Percentiles rank a stretch among this genome's conserved stretches.
Evolutionary conservation across 1,140 invertebrate species (phyloP).

Genomic region (Megalopta genalis): DNA sequence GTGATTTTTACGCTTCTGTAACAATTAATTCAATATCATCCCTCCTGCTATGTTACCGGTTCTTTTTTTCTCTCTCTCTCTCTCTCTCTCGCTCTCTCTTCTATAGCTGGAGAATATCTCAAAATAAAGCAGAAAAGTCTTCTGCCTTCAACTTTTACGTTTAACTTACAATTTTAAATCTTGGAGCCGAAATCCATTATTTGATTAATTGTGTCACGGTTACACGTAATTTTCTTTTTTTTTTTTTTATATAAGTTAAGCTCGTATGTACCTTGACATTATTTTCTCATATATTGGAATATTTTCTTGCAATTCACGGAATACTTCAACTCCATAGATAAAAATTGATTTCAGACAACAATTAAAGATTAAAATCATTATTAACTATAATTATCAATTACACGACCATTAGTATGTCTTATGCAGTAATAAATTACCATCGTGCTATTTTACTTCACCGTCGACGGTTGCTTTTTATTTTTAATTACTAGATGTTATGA

Average conservation of each 20-base stretch:
- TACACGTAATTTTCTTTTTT: slow-evolving; percentile 51
- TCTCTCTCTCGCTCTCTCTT: slow-evolving; percentile 22
- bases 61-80: slow-evolving; percentile 32
- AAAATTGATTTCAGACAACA: slow-evolving; percentile 79
- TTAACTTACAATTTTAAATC: slow-evolving; percentile 67
- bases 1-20: slow-evolving; percentile 78
- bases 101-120: slow-evolving; percentile 69
- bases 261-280: slow-evolving; percentile 64
- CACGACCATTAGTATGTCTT: slow-evolving; percentile 73
- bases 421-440: slow-evolving; percentile 72
- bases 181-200: slow-evolving; percentile 65
- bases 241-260: slow-evolving; percentile 57
- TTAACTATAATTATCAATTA: slow-evolving; percentile 78
- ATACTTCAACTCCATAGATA: slow-evolving; percentile 70
- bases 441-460: slow-evolving; percentile 69
- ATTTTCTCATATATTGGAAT: slow-evolving; percentile 31
- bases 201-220: slow-evolving; percentile 58
- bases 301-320: slow-evolving; percentile 52
- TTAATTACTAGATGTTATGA: slow-evolving; percentile 73
- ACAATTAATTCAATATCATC: slow-evolving; percentile 78
- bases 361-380: slow-evolving; percentile 79
- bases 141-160: slow-evolving; percentile 68
- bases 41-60: slow-evolving; percentile 66
- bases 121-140: slow-evolving; percentile 68
- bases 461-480: slow-evolving; percentile 69